These are phyloP conservation scores for Geopemphigus sp. DNA, from an alignment of 1,140 invertebrate species.

Conservation along the genomic window DNA sequence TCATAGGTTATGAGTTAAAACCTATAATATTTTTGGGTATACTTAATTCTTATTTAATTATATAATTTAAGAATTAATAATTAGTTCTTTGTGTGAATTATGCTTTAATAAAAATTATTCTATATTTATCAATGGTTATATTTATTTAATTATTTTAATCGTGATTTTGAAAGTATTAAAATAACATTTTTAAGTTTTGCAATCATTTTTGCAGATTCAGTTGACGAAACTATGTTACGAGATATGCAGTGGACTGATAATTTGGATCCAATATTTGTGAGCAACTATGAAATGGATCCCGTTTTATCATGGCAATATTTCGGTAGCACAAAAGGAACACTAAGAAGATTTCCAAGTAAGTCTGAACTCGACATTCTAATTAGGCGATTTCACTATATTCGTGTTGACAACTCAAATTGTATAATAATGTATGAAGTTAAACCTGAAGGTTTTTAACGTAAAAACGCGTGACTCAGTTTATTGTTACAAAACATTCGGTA, in stretches of 20 bases:
- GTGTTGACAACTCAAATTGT: not conserved
- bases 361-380: not conserved
- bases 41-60: no score
- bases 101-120: no score
- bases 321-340: constrained; percentile 86
- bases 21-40: no score
- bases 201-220: constrained; percentile 62
- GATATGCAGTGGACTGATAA: constrained; percentile 90
- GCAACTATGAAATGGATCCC: constrained; percentile 89
- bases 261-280: constrained; percentile 84
- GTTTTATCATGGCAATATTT: constrained; percentile 96
- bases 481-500: no score
- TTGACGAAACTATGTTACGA: constrained; percentile 65
- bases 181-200: not conserved
- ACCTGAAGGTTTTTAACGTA: not conserved
- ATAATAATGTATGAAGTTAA: not conserved
- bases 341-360: constrained; percentile 87
- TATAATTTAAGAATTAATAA: no score
- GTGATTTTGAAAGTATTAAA: no score
- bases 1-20: no score
- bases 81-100: no score
- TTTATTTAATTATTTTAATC: no score
- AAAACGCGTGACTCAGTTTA: no score
- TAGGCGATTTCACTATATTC: not conserved
- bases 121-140: no score